Conservation (phyloP, 2,797 vertebrate species). For the Arremon brunneinucha region DNA sequence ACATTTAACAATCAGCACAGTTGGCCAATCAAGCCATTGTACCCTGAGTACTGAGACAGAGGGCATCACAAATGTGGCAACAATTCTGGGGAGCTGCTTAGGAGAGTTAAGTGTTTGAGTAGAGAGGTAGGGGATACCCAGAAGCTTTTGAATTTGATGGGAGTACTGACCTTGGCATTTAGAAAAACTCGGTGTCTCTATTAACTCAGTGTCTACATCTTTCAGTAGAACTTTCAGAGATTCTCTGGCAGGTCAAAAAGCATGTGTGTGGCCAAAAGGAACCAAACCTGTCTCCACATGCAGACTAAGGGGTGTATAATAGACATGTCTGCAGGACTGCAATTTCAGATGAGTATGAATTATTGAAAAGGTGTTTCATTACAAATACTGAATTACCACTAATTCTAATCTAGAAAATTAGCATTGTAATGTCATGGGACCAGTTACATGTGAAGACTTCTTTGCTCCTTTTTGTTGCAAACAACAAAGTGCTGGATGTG, state of each 20-base stretch:
- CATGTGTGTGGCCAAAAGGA: background rate
- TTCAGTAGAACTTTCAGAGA: background rate
- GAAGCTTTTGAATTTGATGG: background rate
- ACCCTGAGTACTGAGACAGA: accelerated
- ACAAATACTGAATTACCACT: background rate
- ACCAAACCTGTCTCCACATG: background rate
- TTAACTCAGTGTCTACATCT: background rate
- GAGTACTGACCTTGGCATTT: background rate
- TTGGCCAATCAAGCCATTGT: background rate
- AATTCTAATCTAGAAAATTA: background rate
- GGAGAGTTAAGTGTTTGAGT: background rate
- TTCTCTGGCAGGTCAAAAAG: background rate
- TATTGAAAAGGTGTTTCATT: background rate
- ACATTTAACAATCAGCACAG: background rate
- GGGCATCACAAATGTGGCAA: background rate
- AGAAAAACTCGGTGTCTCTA: background rate
- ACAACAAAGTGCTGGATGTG: background rate
- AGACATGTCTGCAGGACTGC: background rate
- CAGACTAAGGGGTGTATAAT: background rate
- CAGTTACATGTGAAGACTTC: background rate
- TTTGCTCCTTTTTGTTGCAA: background rate
- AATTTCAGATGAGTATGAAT: background rate
- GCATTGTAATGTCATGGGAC: background rate
- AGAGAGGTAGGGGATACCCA: background rate
- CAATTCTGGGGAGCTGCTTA: background rate